Conservation (phyloP, 2,797 vertebrate species). For the Anniella stebbinsi region DNA sequence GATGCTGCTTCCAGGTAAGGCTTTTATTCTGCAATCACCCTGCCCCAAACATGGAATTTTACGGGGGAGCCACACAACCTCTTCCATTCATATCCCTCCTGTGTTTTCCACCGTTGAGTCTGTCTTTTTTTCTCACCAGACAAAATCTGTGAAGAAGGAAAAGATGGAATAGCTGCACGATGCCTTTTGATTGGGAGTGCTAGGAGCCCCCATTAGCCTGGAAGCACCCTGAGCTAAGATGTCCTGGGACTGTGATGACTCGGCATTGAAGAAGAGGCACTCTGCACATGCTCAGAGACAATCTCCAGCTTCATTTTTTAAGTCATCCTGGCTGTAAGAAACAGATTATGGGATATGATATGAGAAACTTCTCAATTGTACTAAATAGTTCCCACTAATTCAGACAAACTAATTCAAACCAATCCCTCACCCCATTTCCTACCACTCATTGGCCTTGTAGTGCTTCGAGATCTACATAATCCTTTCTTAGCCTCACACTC, state of each 20-base stretch:
- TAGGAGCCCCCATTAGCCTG: neutral
- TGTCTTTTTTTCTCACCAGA: no score
- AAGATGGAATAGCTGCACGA: no score
- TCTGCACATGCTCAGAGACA: neutral
- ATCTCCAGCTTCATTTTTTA: neutral
- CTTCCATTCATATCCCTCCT: no score
- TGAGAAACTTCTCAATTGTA: neutral
- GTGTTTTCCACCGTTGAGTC: no score
- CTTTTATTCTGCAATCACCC: no score
- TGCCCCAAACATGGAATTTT: no score
- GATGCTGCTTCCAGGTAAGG: no score
- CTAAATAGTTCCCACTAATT: neutral
- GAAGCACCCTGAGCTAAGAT: neutral
- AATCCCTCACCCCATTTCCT: neutral
- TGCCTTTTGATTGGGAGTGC: neutral
- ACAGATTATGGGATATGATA: neutral
- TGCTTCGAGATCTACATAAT: neutral
- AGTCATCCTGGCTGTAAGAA: neutral
- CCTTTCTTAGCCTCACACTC: neutral
- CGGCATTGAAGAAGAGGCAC: neutral
- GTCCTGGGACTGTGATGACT: neutral
- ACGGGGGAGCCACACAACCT: no score
- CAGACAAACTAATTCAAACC: neutral
- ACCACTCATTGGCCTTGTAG: neutral
- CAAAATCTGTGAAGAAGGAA: no score